phyloP scores from a whole-genome alignment of 2,797 vertebrate genomes.

The Myotis vivesi region DNA sequence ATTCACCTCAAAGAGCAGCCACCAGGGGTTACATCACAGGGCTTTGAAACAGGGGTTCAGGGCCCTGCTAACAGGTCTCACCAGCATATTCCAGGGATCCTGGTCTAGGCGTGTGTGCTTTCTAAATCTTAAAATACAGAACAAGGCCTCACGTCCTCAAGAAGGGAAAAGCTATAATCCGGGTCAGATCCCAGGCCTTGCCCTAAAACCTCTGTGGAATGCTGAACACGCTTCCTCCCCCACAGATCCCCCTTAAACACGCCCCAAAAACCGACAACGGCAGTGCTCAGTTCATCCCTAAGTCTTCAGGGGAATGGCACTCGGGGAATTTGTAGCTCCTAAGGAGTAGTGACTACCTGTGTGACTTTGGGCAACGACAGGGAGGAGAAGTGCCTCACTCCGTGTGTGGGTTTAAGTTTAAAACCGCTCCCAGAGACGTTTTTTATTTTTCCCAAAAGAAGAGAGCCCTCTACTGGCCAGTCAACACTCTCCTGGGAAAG shows the following conservation, averaged over 20 bases:
- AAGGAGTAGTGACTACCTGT: not conserved
- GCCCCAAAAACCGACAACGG: not conserved
- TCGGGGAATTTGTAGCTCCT: not conserved
- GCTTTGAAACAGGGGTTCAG: not conserved
- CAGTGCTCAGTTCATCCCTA: not conserved
- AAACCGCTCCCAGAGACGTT: not conserved
- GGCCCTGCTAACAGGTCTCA: not conserved
- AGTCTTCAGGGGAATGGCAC: not conserved
- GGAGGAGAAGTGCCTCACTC: not conserved
- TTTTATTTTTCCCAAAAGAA: constrained; percentile 65
- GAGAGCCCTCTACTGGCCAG: constrained; percentile 72
- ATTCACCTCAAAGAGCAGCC: not conserved
- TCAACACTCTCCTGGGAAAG: constrained; percentile 35
- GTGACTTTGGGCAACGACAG: not conserved
- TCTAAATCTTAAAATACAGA: constrained; percentile 11
- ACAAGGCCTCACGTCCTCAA: not conserved
- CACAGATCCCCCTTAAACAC: not conserved
- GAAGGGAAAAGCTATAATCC: not conserved
- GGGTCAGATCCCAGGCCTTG: not conserved
- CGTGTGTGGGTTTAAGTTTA: not conserved
- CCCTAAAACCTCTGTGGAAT: not conserved
- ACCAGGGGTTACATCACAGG: not conserved
- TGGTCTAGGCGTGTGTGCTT: not conserved
- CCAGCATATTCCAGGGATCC: not conserved
- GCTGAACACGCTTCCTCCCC: not conserved